Evolutionary conservation across 2,888 invertebrate species (phyloP), one percentile per base, ranked within the genome.

Genomic region (Eledona agricola): DNA sequence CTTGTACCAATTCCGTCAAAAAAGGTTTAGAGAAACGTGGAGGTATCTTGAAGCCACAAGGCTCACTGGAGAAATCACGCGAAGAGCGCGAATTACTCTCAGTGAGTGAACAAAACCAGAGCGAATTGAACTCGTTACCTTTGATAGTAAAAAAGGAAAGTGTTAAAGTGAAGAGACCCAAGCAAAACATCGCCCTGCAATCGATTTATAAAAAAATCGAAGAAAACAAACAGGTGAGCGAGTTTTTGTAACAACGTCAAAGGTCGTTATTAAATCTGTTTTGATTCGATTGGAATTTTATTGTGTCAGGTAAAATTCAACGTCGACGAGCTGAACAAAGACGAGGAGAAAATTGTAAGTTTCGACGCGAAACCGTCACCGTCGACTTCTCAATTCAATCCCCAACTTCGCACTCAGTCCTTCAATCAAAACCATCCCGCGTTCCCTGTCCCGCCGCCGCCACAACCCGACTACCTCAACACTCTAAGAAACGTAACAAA

Each of bases 161-260:
- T 3, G 47, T 58, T 2, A 76, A 72, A 64, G 58, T 63, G 42
- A 76, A 78, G 58, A 79, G 83, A 55, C 78, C 81, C 1, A 79
- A 89, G 54, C 89, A 90, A 68, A 92, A 91, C 73, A 88, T 90
- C 29, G 91, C 90, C 0, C 85, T 92, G 80, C 87, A 88, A 50
- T 86, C 87, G 55, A 86, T 88, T 67, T 83, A 87, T 79, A 79
- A 86, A 58, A 86, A 87, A 55, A 84, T 86, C 60, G 87, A 87
- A 69, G 86, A 84, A 20, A 49, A 84, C 65, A 87, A 87, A 71
- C 86, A 87, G 79, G 84, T 83, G 45, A 32, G 45, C 7, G 20
- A 26, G 4, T 40, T 10, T 5, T 34, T 16, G 29, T 3, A 25
- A 25, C 3, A 25, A 25, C 7, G 11, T 29, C 12, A 4, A 13